A percentile compares a stretch with the other conserved stretches of the same genome.
Conservation (phyloP, 2,888 invertebrate species). For the Carcina quercana region DNA sequence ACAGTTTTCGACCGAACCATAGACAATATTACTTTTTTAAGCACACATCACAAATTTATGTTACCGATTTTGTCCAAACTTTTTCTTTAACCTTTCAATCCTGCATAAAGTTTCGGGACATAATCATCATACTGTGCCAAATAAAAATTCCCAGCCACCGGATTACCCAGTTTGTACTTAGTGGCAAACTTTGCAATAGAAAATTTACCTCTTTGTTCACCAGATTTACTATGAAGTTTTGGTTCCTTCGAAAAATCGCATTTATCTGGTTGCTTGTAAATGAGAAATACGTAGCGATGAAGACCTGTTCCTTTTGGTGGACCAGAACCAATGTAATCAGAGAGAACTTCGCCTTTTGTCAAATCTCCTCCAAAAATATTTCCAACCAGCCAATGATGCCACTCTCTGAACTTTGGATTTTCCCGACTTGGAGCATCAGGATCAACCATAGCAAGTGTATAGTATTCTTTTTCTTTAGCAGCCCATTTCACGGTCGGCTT, state of each 20-base stretch:
- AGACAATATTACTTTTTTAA: constrained; percentile 39
- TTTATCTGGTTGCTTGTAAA: constrained; percentile 76
- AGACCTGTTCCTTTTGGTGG: constrained; percentile 83
- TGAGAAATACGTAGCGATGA: constrained; percentile 81
- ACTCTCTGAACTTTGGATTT: constrained; percentile 80
- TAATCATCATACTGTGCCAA: constrained; percentile 76
- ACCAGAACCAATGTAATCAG: constrained; percentile 77
- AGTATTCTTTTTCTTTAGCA: constrained; percentile 72
- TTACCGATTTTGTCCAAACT: constrained; percentile 21
- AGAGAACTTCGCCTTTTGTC: constrained; percentile 75
- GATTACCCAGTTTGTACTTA: constrained; percentile 72
- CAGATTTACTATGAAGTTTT: constrained; percentile 58
- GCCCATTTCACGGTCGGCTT: constrained; percentile 79
- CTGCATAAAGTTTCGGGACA: constrained; percentile 64
- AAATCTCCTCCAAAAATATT: constrained; percentile 81
- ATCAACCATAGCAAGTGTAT: constrained; percentile 78
- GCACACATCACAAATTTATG: constrained; percentile 11
- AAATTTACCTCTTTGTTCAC: constrained; percentile 72
- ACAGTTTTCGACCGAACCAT: constrained; percentile 58
- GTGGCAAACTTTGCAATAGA: constrained; percentile 73
- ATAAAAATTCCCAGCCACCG: constrained; percentile 77
- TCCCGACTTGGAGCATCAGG: constrained; percentile 85
- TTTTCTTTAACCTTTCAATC: constrained; percentile 42
- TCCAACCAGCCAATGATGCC: constrained; percentile 85
- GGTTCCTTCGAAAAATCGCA: constrained; percentile 49